These are phyloP conservation scores for Podocnemis expansa DNA, from an alignment of 2,113 vertebrate genomes.

Conservation along the genomic window DNA sequence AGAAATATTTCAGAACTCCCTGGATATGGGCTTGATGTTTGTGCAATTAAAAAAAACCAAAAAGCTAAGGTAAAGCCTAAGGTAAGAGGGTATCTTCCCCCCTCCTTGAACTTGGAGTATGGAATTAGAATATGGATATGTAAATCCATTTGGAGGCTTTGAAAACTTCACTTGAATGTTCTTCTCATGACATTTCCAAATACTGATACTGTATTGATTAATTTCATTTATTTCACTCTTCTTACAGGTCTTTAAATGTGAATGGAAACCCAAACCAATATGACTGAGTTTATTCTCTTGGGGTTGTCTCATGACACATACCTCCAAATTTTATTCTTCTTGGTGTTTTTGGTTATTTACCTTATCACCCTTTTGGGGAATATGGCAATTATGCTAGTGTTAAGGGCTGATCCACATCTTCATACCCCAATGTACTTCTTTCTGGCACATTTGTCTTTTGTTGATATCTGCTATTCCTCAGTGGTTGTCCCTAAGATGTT, in stretches of 20 bases:
- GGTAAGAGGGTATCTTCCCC: neutral
- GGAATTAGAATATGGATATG: neutral
- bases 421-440: neutral
- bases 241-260: neutral
- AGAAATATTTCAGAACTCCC: too few relatives aligned
- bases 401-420: neutral
- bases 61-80: neutral
- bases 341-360: neutral
- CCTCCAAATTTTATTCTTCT: neutral
- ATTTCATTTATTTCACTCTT: neutral
- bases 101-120: neutral
- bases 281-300: neutral
- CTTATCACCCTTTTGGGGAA: neutral
- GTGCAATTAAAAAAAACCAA: neutral
- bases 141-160: neutral
- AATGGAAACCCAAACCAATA: neutral
- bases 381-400: neutral
- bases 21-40: neutral
- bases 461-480: neutral
- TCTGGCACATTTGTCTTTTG: neutral
- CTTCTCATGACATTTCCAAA: neutral
- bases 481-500: neutral
- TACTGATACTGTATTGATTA: neutral
- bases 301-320: neutral
- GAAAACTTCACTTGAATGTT: neutral